phyloP scores from a whole-genome alignment of 2,888 invertebrate genomes.

The Epinotia brunnichana region DNA sequence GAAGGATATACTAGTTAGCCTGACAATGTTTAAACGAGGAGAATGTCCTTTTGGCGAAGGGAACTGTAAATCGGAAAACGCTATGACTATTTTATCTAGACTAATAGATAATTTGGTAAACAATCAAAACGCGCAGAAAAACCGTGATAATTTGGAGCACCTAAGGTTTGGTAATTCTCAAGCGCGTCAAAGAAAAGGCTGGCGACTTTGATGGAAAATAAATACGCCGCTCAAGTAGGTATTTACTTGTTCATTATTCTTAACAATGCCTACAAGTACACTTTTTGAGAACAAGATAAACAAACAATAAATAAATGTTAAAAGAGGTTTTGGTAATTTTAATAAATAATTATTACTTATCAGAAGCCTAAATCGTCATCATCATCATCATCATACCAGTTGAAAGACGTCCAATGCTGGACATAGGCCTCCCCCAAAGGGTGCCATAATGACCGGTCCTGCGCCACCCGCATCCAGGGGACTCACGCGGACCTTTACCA shows the following conservation, averaged over 20 bases:
- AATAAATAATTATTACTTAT: background rate
- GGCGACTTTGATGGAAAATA: background rate
- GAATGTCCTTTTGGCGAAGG: constrained; percentile 53
- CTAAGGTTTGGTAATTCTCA: background rate
- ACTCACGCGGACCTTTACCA: too few relatives aligned
- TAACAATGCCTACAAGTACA: background rate
- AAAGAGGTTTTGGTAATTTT: background rate
- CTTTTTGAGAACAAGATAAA: background rate
- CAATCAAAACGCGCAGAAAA: background rate
- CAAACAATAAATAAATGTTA: background rate
- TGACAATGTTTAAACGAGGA: constrained; percentile 46
- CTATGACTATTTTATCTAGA: constrained; percentile 4
- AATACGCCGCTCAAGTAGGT: background rate
- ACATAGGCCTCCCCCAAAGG: too few relatives aligned
- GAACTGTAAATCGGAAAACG: background rate
- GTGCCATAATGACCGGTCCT: too few relatives aligned
- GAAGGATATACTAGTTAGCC: constrained; percentile 46
- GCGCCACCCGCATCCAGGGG: too few relatives aligned
- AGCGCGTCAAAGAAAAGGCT: background rate
- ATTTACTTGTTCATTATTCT: background rate
- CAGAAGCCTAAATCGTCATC: too few relatives aligned
- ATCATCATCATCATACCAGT: too few relatives aligned
- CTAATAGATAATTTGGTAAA: constrained; percentile 14
- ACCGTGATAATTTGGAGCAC: background rate
- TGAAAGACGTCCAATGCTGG: too few relatives aligned